These are phyloP conservation scores for Mellilla xanthometata DNA, from an alignment of 2,888 invertebrate species.

Conservation along the genomic window DNA sequence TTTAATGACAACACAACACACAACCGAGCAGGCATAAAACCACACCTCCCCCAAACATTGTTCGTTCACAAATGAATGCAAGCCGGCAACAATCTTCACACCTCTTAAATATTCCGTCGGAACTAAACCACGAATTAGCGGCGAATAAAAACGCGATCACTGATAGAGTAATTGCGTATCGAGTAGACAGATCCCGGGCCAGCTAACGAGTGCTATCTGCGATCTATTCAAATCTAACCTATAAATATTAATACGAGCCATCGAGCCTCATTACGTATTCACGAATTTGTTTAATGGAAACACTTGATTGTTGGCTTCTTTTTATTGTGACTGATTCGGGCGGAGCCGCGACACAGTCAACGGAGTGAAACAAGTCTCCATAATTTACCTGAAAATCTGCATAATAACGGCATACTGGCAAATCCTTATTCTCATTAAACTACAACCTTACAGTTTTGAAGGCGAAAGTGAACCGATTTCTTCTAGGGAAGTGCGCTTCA, in stretches of 20 bases:
- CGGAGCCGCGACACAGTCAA: conserved; percentile 3
- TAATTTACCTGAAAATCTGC: no score
- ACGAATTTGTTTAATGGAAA: conserved; percentile 72
- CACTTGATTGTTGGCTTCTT: conserved; percentile 55
- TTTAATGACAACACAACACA: no score
- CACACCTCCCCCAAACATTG: no score
- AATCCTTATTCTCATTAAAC: no score
- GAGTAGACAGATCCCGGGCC: conserved; percentile 48
- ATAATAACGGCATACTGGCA: no score
- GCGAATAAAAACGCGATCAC: conserved; percentile 23
- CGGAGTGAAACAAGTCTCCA: background rate
- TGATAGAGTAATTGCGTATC: conserved; percentile 69
- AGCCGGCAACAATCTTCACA: background rate
- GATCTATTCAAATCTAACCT: conserved; percentile 73
- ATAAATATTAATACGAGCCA: conserved; percentile 74
- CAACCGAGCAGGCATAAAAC: no score
- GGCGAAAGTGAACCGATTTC: no score
- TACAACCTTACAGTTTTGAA: no score
- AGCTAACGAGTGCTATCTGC: conserved; percentile 59
- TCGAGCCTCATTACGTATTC: conserved; percentile 48
- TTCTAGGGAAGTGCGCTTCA: no score
- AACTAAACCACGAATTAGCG: conserved; percentile 16
- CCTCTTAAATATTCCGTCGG: conserved; percentile 4
- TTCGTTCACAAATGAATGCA: background rate
- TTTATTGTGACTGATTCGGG: conserved; percentile 56